phyloP scores from a whole-genome alignment of 2,797 vertebrate genomes.

The Anisognathus igniventris region DNA sequence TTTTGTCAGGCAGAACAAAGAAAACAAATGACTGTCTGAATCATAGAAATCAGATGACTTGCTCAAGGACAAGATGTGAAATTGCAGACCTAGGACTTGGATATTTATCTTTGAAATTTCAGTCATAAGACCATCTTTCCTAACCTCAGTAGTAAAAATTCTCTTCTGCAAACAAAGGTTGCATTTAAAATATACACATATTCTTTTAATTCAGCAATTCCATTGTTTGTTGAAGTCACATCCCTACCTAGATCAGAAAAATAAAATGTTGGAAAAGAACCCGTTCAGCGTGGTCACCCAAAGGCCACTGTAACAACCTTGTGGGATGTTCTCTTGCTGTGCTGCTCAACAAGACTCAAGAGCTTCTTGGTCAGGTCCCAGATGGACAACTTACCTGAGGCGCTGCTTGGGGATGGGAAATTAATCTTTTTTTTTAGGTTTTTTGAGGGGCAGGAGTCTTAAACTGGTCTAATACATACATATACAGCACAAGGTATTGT shows the following conservation, averaged over 20 bases:
- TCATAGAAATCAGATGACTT: background rate
- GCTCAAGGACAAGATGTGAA: background rate
- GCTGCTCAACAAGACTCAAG: background rate
- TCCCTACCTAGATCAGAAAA: background rate
- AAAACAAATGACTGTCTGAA: background rate
- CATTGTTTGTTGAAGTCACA: background rate
- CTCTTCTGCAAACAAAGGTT: background rate
- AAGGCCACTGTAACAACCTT: background rate
- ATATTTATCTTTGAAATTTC: background rate
- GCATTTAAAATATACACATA: background rate
- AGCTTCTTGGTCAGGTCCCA: background rate
- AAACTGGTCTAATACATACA: background rate
- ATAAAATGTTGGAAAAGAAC: background rate
- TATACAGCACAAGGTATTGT: accelerated
- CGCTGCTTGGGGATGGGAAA: background rate
- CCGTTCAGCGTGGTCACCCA: accelerated
- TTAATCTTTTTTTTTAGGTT: background rate
- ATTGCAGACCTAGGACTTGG: background rate
- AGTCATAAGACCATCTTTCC: background rate
- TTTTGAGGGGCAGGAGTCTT: accelerated
- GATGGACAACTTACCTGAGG: background rate
- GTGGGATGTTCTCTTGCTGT: background rate
- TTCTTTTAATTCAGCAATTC: background rate
- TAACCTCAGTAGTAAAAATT: background rate
- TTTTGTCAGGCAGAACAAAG: background rate